Evolutionary conservation across 2,888 invertebrate species (phyloP).

Genomic region (Nasonia oneida): DNA sequence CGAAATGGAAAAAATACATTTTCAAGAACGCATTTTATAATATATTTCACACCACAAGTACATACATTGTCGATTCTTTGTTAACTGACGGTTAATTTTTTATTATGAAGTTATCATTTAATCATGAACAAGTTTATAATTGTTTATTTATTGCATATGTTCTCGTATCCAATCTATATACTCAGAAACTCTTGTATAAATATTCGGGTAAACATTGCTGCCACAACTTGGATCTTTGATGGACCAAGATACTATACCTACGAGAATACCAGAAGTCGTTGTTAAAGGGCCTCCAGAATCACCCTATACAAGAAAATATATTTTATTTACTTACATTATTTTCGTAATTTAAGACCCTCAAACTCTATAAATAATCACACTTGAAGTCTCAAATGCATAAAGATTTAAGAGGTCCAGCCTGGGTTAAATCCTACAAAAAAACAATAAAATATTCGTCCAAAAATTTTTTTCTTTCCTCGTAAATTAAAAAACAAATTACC

Average conservation of each 20-base stretch:
- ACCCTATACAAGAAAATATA: slow-evolving; percentile 8
- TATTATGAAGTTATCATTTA: no score
- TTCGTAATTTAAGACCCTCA: neutral
- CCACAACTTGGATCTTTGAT: slow-evolving; percentile 34
- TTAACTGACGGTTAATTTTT: no score
- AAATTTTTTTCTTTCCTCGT: no score
- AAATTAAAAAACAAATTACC: no score
- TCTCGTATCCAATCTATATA: slow-evolving; percentile 34
- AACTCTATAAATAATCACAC: neutral
- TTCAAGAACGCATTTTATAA: no score
- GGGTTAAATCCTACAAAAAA: no score
- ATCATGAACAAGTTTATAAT: neutral
- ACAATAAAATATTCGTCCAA: no score
- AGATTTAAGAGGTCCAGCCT: neutral
- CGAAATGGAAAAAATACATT: no score
- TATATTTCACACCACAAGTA: no score
- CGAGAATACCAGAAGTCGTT: neutral
- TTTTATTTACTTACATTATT: neutral
- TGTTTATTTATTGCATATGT: neutral
- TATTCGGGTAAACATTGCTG: slow-evolving; percentile 3
- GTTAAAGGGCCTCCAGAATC: slow-evolving; percentile 52
- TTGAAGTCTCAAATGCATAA: neutral
- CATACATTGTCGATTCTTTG: no score
- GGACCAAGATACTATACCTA: slow-evolving; percentile 30
- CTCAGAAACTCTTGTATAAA: slow-evolving; percentile 38